Base-by-base conservation (phyloP, 2,797 vertebrate genomes). In the Sebastolobus alascanus region DNA sequence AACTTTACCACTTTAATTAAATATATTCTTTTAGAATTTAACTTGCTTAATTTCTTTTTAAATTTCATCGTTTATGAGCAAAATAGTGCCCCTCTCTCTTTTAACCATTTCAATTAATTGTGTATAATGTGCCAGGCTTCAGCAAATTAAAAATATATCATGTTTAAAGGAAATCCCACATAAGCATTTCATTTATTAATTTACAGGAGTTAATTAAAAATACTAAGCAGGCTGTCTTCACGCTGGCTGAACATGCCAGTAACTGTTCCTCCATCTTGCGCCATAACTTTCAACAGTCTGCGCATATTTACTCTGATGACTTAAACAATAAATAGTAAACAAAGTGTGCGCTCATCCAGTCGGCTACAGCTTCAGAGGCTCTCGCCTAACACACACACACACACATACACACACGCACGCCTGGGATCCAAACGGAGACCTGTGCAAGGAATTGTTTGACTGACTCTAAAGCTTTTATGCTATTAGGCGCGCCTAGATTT, bases 401-500 rank as follows among this genome's bases (percentile, higher is more conserved):
- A 33, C 43, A 25, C 25, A 25, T 25, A 25, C 31, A 11, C 70
- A n/a, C 77, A 54, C 68, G 11, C 81, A 54, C 75, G 52, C 59
- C 25, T 80, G 35, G 60, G 70, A 67, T 70, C 75, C 87, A 84
- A 85, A 79, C 65, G 67, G 66, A 90, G 82, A 73, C 80, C 73
- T 82, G 86, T 67, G 82, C 76, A 80, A 73, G 71, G 82, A 79
- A 84, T 43, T 74, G 81, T 85, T 88, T 78, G 89, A 90, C 78
- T 80, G 84, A 84, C 84, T 91, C 73, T 83, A 54, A 89, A 89
- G 89, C 87, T 87, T 90, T 92, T 87, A 84, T 83, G 80, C 78
- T 76, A 89, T 92, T 89, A 91, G 89, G 69, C 84, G 74, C 82
- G 84, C 73, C 79, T 80, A 90, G 90, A 92, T 94, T 83, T 90